These are phyloP conservation scores for Alligator mississippiensis DNA, from an alignment of 2,113 vertebrate genomes.

Conservation along the genomic window DNA sequence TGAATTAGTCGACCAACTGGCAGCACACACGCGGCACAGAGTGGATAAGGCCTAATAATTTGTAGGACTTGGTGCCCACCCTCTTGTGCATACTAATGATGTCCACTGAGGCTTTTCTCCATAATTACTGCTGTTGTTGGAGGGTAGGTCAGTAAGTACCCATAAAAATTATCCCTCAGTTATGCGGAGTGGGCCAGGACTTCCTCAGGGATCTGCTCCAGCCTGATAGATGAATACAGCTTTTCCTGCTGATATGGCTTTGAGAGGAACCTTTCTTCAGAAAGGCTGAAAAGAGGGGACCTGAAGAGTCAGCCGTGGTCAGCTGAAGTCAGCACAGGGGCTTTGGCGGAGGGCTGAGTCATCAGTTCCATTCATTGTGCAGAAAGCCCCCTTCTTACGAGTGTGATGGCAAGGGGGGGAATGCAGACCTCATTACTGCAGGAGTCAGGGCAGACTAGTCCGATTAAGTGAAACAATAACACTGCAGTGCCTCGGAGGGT, in stretches of 20 bases:
- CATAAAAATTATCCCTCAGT: background rate
- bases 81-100: background rate
- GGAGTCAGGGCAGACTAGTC: background rate
- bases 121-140: background rate
- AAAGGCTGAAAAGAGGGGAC: background rate
- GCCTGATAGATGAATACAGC: no score
- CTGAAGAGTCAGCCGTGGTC: fast-evolving
- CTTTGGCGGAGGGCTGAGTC: background rate
- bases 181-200: background rate
- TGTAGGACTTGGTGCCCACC: no score
- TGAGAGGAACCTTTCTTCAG: background rate
- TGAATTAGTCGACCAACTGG: no score
- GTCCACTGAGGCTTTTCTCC: background rate
- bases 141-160: background rate
- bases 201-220: background rate
- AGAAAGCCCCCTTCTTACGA: background rate
- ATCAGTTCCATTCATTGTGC: background rate
- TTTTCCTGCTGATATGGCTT: background rate
- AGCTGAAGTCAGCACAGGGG: background rate
- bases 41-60: no score
- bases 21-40: no score
- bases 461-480: background rate
- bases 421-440: background rate
- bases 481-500: background rate
- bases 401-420: no score